A percentile compares a stretch with the other conserved stretches of the same genome.
These are phyloP conservation scores for Columba janthina DNA, from an alignment of 2,113 vertebrate species.

Conservation along the genomic window DNA sequence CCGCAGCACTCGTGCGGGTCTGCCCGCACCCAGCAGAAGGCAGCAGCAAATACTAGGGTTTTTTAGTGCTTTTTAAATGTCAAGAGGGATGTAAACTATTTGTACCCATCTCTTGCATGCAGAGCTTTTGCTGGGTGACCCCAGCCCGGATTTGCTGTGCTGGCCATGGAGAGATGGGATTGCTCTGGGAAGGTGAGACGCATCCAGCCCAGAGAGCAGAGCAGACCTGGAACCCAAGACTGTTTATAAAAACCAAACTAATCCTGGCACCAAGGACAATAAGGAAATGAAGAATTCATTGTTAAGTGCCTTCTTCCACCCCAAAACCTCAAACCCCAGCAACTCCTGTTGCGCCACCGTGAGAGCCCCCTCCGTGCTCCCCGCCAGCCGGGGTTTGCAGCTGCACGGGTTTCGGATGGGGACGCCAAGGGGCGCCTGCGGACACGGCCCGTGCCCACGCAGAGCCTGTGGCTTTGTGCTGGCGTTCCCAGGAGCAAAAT, in stretches of 20 bases:
- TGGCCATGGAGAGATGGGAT: background rate
- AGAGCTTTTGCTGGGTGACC: background rate
- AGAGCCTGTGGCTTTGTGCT: background rate
- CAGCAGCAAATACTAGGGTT: background rate
- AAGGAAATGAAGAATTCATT: background rate
- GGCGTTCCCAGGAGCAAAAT: background rate
- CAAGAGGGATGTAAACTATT: background rate
- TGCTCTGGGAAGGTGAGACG: background rate
- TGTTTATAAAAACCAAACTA: background rate
- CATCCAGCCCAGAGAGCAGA: background rate
- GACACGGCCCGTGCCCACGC: background rate
- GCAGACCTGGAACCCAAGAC: background rate
- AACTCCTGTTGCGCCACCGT: background rate
- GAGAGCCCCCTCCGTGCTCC: background rate
- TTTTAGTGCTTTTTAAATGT: background rate
- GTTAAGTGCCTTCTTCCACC: background rate
- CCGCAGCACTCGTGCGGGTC: background rate
- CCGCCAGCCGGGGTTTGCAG: background rate
- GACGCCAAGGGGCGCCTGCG: background rate
- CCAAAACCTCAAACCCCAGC: background rate
- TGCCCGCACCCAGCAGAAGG: conserved; percentile 7
- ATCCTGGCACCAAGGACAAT: background rate
- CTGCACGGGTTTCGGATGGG: background rate
- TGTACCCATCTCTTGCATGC: background rate
- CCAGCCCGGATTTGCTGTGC: rapidly evolving